Evolutionary conservation across 2,113 vertebrate genomes (phyloP), one percentile per base, ranked within the genome.

Genomic region (Hiodon alosoides): DNA sequence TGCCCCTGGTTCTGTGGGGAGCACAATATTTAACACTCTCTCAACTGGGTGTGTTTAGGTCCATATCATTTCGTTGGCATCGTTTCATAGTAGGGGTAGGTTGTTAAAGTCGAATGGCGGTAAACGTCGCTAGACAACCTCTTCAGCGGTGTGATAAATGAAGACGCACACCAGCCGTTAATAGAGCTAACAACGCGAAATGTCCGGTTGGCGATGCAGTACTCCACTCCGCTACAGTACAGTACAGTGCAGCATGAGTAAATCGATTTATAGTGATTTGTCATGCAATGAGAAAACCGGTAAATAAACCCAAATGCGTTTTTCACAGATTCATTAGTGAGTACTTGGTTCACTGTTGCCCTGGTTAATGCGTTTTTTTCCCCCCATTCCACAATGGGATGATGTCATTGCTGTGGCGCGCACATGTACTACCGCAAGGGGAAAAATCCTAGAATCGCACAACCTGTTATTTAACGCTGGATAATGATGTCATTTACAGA

Each of bases 401-500:
- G 91, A 92, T 87, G 91, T 92, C 90, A 92, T 90, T 79, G 87
- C 86, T 79, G 50, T 81, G 78, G 86, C 84, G 82, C 83, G 66
- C 85, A 87, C 87, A 85, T 87, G 85, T 81, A 81, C 55, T 13
- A 73, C 75, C 83, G 78, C 77, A 81, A 80, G 79, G 79, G 76
- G 80, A 73, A 77, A 74, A 78, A 79, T 72, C 82, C 77, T 80
- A 78, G 84, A 78, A 82, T 85, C 83, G 86, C 86, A 89, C 87
- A 86, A 86, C 83, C 80, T 82, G 81, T 91, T 90, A 88, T 85
- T 86, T 87, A 92, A 90, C 78, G n/a, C 76, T 58, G 60, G 71
- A 47, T 79, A 46, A 16, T 57, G 79, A 76, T 79, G 86, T 83
- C 83, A 85, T 83, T 83, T 69, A 79, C 71, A 74, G 0, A 46